A percentile compares a stretch with the other conserved stretches of the same genome.
Conservation (phyloP, 2,888 invertebrate species). For the Lissonota sp. region DNA sequence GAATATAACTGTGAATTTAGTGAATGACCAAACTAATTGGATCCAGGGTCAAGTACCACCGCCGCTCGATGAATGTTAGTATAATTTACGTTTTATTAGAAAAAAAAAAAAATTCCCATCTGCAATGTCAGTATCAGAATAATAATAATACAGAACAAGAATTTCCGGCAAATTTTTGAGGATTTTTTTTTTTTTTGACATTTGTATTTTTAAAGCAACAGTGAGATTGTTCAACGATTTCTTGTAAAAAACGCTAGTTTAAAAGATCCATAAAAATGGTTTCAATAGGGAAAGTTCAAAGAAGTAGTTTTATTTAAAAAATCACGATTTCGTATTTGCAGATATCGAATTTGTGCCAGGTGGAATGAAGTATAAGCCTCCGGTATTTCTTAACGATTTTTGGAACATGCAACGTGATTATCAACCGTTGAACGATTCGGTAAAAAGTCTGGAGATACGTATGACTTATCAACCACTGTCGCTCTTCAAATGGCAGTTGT, state of each 20-base stretch:
- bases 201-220: not conserved
- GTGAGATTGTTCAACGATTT: no score
- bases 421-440: conserved; percentile 94
- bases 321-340: conserved; percentile 71
- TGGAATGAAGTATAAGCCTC: conserved; percentile 95
- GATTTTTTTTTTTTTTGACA: not conserved
- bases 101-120: conserved; percentile 18
- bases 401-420: conserved; percentile 99
- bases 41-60: conserved; percentile 94
- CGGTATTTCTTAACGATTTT: conserved; percentile 97
- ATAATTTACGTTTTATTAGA: conserved; percentile 2
- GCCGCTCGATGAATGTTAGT: conserved; percentile 94
- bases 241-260: no score
- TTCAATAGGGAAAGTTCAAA: no score
- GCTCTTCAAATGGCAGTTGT: conserved; percentile 99
- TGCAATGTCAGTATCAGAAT: not conserved
- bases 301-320: conserved; percentile 48
- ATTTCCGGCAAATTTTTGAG: no score
- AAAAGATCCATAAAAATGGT: no score
- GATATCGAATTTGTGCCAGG: conserved; percentile 94
- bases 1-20: conserved; percentile 97
- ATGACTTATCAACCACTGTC: conserved; percentile 95
- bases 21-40: conserved; percentile 98
- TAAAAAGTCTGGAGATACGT: conserved; percentile 88
- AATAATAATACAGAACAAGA: no score